These are phyloP conservation scores for Kradibia gibbosae DNA, from an alignment of 1,140 invertebrate genomes.

Conservation along the genomic window DNA sequence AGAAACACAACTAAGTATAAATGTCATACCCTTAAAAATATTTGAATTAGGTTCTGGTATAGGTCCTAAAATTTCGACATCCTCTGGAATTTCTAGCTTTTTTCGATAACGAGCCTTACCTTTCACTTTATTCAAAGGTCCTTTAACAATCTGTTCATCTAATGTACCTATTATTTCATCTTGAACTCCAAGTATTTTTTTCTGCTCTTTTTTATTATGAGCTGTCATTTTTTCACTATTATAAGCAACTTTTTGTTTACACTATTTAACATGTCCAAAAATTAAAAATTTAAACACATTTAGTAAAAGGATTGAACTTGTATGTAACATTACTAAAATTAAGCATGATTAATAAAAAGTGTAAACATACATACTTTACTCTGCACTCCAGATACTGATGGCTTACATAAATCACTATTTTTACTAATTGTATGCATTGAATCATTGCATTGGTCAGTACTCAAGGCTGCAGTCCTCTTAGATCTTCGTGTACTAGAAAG, in stretches of 20 bases:
- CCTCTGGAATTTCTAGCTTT: constrained; percentile 64
- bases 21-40: constrained; percentile 73
- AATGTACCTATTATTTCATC: constrained; percentile 72
- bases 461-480: constrained; percentile 54
- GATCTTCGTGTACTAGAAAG: constrained; percentile 63
- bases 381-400: constrained; percentile 48
- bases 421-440: constrained; percentile 30
- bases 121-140: constrained; percentile 58
- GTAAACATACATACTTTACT: neutral
- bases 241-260: neutral
- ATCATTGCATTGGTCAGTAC: constrained; percentile 52
- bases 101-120: constrained; percentile 57
- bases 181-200: constrained; percentile 69
- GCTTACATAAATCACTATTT: constrained; percentile 28
- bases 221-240: neutral
- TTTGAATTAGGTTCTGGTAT: constrained; percentile 70
- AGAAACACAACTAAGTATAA: constrained; percentile 74
- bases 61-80: constrained; percentile 71
- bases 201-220: constrained; percentile 28
- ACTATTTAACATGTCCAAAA: neutral
- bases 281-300: neutral
- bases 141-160: constrained; percentile 53
- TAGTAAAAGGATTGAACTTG: neutral
- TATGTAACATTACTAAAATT: neutral
- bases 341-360: neutral